Evolutionary conservation across 2,797 vertebrate species (phyloP).

Genomic region (Naso thynnoides): DNA sequence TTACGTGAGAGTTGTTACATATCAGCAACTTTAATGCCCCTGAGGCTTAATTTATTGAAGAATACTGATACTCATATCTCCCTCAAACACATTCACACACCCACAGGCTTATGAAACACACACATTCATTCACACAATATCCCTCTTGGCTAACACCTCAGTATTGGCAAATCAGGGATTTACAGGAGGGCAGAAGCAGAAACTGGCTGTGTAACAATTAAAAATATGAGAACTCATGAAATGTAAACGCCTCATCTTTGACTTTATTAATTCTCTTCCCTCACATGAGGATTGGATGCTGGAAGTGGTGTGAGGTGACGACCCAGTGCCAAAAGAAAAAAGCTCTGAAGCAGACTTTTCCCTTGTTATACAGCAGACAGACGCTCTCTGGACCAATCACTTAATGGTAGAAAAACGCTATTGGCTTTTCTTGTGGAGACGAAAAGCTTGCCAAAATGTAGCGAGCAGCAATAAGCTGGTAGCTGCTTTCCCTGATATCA

Average conservation of each 20-base stretch:
- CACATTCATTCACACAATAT: conserved; percentile 19
- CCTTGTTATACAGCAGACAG: conserved; percentile 26
- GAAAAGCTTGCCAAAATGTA: conserved; percentile 6
- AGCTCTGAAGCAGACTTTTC: conserved; percentile 9
- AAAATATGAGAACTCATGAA: neutral
- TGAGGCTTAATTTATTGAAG: conserved; percentile 24
- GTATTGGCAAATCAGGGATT: conserved; percentile 30
- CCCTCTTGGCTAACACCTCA: conserved; percentile 19
- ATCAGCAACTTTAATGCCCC: conserved; percentile 5
- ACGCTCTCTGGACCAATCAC: conserved; percentile 19
- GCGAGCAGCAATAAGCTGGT: neutral
- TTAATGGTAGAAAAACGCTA: conserved; percentile 23
- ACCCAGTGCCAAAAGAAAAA: conserved; percentile 8
- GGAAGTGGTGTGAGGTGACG: conserved; percentile 15
- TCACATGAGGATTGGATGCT: neutral
- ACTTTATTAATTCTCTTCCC: neutral
- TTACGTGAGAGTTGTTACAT: neutral
- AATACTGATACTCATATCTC: neutral
- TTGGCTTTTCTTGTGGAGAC: conserved; percentile 9
- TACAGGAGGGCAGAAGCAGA: neutral
- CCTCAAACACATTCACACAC: conserved; percentile 19
- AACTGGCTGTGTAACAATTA: neutral
- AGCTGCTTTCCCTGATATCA: neutral
- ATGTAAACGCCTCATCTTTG: neutral
- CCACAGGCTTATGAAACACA: conserved; percentile 11